Base-by-base conservation (phyloP, 1,140 invertebrate species). In the Harlomillsia oculata region DNA sequence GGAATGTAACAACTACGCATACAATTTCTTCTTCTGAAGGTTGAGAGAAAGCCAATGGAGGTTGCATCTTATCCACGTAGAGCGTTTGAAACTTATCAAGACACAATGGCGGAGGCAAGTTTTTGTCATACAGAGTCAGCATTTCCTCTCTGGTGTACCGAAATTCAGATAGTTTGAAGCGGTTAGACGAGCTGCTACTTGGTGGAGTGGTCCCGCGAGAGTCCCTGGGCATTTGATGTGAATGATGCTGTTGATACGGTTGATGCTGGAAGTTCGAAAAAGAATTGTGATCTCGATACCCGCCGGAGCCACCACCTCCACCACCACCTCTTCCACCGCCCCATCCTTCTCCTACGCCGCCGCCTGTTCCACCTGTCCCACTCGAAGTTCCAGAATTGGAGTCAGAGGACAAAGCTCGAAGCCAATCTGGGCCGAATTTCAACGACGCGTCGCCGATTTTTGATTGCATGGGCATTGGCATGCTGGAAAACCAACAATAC, bases 141-240 rank as follows among this genome's bases (percentile, higher is more conserved):
- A 93, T 89, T 69, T 92, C 88, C 73, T 93, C 89, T 62, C 87
- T 75, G 26, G 86, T 87, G 66, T 91, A 91, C 56, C 82, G 75
- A 77, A 82, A 78, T 62, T 87, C 82, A 63, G 84, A 83, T 50
- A 84, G 71, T 69, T 86, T 77, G 70, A 78, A 80, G 32, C 72
- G 72, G 55, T 72, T 75, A 53, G 61, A 68, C 67, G 62, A 66
- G 70, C 57, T 72, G 66, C 36, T 56, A 16, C 26, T 36, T 11
- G 37, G 20, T 13, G 23, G 16, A 23, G 44, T 52, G 36, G 48
- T 54, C 29, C 62, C 54, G 50, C 52, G 43, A n/a, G 26, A 51
- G 16, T 43, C 52, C 21, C 46, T 54, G n/a, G 25, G n/a, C 28
- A 18, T n/a, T 40, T 37, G 30, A 18, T 43, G 37, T 20, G 36